A percentile compares a stretch with the other conserved stretches of the same genome.
These are phyloP conservation scores for western clawed frog (Xenopus tropicalis) DNA, from an alignment of 2,113 vertebrate species.

Conservation along the genomic window UCB_Xtro_10.0 CM004446.2:78926001-78926500, in stretches of 20 bases:
- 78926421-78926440: conserved; percentile 16
- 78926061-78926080: no score
- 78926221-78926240: no score
- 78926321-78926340: conserved; percentile 9
- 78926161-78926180: neutral
- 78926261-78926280: neutral
- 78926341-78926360: conserved; percentile 10
- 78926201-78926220: neutral
- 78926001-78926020: no score
- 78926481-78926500: conserved; percentile 26
- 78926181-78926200: neutral
- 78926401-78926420: conserved; percentile 22
- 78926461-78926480: conserved; percentile 27
- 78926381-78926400: conserved; percentile 39
- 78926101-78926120: neutral
- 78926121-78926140: neutral
- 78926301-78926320: conserved; percentile 28
- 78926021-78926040: no score
- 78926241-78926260: neutral
- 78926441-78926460: conserved; percentile 22
- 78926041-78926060: no score
- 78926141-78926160: neutral
- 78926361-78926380: conserved; percentile 28
- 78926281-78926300: conserved; percentile 23
- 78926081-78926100: no score